A percentile compares a stretch with the other conserved stretches of the same genome.
phyloP scores from a whole-genome alignment of 1,140 invertebrate species.

The Drosophila bocqueti region DNA sequence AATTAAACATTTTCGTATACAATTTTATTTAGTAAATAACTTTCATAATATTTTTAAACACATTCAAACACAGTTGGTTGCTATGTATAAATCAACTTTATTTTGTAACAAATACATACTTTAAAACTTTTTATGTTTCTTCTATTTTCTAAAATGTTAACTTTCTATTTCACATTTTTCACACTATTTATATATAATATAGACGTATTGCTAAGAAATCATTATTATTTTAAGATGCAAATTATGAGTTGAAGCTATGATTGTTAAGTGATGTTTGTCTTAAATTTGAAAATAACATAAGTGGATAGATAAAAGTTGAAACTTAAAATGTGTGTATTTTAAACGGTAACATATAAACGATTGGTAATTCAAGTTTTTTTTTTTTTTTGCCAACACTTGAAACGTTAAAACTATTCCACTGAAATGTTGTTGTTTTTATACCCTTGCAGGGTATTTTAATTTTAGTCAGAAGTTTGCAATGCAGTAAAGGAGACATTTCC shows the following conservation, averaged over 20 bases:
- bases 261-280: not conserved
- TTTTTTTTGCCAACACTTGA: too few relatives aligned
- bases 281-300: not conserved
- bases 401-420: too few relatives aligned
- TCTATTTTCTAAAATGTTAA: constrained; percentile 16
- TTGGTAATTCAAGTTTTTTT: too few relatives aligned
- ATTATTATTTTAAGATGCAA: not conserved
- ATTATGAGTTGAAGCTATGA: not conserved
- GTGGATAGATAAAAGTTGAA: not conserved
- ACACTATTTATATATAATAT: constrained; percentile 5
- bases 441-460: too few relatives aligned
- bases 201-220: not conserved
- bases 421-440: too few relatives aligned
- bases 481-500: too few relatives aligned
- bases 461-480: too few relatives aligned
- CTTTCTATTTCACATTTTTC: constrained; percentile 18
- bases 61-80: not conserved
- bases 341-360: too few relatives aligned
- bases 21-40: too few relatives aligned
- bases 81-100: constrained; percentile 15
- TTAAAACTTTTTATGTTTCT: not conserved
- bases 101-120: constrained; percentile 9
- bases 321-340: too few relatives aligned
- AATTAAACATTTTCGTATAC: too few relatives aligned
- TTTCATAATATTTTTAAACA: too few relatives aligned